Evolutionary conservation across 2,797 vertebrate species (phyloP), one percentile per base, ranked within the genome.

Genomic region (Centroberyx gerrardi): DNA sequence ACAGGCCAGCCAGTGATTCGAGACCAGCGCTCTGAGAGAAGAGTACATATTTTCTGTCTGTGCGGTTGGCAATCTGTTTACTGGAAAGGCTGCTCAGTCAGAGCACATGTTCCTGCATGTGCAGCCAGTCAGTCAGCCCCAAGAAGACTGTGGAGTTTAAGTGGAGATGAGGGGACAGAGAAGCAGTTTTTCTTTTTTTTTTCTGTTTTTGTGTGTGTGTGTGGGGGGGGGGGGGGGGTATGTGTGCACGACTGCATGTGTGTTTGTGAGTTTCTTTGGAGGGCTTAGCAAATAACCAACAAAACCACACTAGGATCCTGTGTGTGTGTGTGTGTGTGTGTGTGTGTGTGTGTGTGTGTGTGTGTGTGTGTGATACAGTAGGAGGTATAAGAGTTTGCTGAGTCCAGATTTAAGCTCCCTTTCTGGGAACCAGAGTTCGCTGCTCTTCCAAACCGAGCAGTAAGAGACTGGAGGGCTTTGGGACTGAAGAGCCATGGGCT

Each of bases 31-130:
- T 88, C 80, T 65, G 86, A 90, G 91, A 82, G 89, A 84, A 85
- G 85, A 90, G 92, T 87, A 89, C 93, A 94, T 94, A 94, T 93
- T 95, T 95, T 95, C 93, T 92, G 90, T 90, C 89, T 92, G 89
- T 94, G 94, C 68, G 93, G 93, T 96, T 93, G 89, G 90, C 93
- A 92, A 83, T 93, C 89, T 95, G 93, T 95, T 95, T 94, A 94
- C 93, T 95, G 89, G 92, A 94, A 92, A 90, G 74, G 84, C 89
- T 91, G 79, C 87, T 91, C 83, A 80, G 78, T 75, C 60, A 2
- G 74, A 72, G 91, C 94, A 95, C 94, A 93, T 95, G 94, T 93
- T 92, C 80, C 84, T 89, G 88, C 93, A 94, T 95, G 94, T 95
- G 93, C 90, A 85, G 76, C 82, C 76, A 78, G 69, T 67, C 63